These are phyloP conservation scores for Philereme vetulata DNA, from an alignment of 2,888 invertebrate genomes.

Conservation along the genomic window DNA sequence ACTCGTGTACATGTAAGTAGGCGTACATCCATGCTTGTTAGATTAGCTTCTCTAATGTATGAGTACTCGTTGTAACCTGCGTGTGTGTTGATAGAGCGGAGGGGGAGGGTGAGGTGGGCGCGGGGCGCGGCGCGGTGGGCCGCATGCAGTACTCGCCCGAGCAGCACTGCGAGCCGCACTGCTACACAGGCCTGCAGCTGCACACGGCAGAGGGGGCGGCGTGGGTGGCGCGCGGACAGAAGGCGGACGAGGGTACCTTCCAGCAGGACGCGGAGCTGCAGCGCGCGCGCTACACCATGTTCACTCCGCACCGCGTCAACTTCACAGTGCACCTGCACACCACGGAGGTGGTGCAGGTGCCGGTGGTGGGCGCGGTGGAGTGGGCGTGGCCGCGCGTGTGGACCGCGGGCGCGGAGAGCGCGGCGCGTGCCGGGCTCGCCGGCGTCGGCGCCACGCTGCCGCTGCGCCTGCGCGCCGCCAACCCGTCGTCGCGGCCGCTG, in stretches of 20 bases:
- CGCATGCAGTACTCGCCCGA: constrained; percentile 89
- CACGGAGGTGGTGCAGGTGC: constrained; percentile 48
- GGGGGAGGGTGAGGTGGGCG: constrained; percentile 45
- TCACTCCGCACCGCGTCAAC: constrained; percentile 73
- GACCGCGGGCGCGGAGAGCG: constrained; percentile 8
- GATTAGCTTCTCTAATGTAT: too few species aligned
- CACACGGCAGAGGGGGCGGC: constrained; percentile 60
- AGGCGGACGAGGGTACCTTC: constrained; percentile 11
- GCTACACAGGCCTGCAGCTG: constrained; percentile 90
- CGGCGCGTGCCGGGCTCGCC: constrained; percentile 35
- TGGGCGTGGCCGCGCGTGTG: constrained; percentile 26
- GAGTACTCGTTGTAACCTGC: too few species aligned
- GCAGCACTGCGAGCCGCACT: constrained; percentile 87
- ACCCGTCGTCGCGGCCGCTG: constrained; percentile 89
- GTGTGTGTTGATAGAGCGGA: constrained; percentile 24
- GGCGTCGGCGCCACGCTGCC: constrained; percentile 78
- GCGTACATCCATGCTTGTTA: too few species aligned
- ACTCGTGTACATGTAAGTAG: constrained; percentile 76
- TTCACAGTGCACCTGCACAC: constrained; percentile 90
- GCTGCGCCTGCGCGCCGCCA: constrained; percentile 87
- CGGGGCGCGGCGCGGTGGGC: constrained; percentile 76
- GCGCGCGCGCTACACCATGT: constrained; percentile 37
- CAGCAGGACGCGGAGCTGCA: constrained; percentile 38
- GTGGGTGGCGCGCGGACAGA: constrained; percentile 29
- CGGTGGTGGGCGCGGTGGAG: constrained; percentile 5